A percentile compares a stretch with the other conserved stretches of the same genome.
These are phyloP conservation scores for Dicrostonyx torquatus DNA, from an alignment of 2,797 vertebrate species.

Conservation along the genomic window DNA sequence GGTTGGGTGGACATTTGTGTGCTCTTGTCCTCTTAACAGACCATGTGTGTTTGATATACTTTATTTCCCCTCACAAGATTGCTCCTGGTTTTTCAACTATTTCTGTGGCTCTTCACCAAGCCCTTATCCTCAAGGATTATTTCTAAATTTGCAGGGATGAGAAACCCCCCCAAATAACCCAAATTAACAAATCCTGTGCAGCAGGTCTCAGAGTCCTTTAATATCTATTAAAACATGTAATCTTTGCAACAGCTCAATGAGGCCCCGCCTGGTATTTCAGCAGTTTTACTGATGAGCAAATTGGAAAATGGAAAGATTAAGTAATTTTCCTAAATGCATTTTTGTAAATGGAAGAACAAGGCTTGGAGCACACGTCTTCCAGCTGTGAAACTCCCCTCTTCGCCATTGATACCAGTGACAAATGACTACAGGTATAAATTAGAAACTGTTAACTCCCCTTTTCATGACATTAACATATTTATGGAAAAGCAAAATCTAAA, in stretches of 20 bases:
- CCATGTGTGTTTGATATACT: background rate
- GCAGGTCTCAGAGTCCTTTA: background rate
- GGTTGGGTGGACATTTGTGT: background rate
- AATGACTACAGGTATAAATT: background rate
- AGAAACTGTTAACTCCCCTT: background rate
- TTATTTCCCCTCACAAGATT: background rate
- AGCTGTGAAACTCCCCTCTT: background rate
- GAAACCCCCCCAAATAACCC: background rate
- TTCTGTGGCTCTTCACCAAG: background rate
- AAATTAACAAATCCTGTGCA: background rate
- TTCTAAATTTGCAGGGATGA: constrained; percentile 47
- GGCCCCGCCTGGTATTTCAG: background rate
- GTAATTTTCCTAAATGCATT: background rate
- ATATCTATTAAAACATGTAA: background rate
- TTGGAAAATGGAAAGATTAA: background rate
- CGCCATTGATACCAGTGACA: background rate
- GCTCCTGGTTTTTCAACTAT: constrained; percentile 21
- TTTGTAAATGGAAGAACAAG: background rate
- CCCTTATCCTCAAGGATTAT: background rate
- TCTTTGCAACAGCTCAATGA: background rate
- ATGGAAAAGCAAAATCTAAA: constrained; percentile 1
- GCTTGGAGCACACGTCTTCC: background rate
- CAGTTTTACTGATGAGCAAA: background rate
- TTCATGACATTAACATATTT: background rate
- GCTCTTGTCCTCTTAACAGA: background rate